These are phyloP conservation scores for Coregonus sp. DNA, from an alignment of 2,797 vertebrate genomes.

Conservation along the genomic window DNA sequence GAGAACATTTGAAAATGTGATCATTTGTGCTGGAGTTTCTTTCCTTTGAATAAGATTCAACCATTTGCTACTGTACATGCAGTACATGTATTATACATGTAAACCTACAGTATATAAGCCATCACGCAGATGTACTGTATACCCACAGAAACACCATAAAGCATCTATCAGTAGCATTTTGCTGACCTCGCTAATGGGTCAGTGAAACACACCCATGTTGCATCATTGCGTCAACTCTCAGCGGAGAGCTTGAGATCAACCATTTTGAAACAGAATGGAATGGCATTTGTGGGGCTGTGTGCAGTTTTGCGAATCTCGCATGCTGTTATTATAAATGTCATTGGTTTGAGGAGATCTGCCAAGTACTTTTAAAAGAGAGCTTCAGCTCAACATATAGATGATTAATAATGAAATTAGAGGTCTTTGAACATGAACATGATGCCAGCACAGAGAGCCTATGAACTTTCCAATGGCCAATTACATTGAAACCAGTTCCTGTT, in stretches of 20 bases:
- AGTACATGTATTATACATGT: neutral
- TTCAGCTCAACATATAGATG: conserved; percentile 43
- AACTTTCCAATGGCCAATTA: conserved; percentile 58
- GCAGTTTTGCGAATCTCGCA: conserved; percentile 14
- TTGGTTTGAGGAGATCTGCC: conserved; percentile 8
- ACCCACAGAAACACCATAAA: neutral
- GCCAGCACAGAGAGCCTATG: conserved; percentile 45
- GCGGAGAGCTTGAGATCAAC: neutral
- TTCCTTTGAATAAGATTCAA: neutral
- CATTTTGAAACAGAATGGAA: neutral
- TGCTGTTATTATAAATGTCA: conserved; percentile 22
- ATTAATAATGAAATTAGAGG: conserved; percentile 53
- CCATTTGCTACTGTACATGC: neutral
- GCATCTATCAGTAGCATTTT: neutral
- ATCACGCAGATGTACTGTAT: neutral
- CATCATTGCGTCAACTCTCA: neutral
- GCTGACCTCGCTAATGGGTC: neutral
- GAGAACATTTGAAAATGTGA: no score
- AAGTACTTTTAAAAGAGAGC: conserved; percentile 21
- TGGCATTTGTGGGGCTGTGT: conserved; percentile 14
- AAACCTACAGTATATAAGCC: neutral
- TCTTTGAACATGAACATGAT: conserved; percentile 48
- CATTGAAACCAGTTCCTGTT: conserved; percentile 60
- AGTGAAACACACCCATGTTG: neutral
- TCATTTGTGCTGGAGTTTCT: neutral